phyloP scores from a whole-genome alignment of 2,888 invertebrate genomes.

The Drosophila affinis region DNA sequence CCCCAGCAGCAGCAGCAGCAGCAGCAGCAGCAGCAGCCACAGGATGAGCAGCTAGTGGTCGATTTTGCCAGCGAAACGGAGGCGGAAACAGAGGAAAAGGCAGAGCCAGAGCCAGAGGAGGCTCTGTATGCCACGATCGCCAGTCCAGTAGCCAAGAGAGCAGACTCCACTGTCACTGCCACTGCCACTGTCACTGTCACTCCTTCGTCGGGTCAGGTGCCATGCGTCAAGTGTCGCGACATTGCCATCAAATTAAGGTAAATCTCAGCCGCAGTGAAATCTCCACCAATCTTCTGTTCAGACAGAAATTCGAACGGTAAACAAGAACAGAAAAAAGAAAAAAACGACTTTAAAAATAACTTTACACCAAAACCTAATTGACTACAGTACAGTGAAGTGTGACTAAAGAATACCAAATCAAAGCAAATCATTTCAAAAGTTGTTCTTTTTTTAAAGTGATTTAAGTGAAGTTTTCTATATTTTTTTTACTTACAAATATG shows the following conservation, averaged over 20 bases:
- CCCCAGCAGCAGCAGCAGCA: constrained; percentile 1
- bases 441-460: neutral
- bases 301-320: neutral
- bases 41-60: constrained; percentile 62
- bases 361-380: constrained; percentile 10
- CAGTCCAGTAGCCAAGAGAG: neutral
- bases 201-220: constrained; percentile 64
- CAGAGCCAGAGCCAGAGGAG: constrained; percentile 26
- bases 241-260: constrained; percentile 81
- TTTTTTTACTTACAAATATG: neutral
- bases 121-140: constrained; percentile 63
- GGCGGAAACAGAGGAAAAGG: constrained; percentile 24
- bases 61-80: constrained; percentile 70
- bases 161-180: neutral
- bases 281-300: neutral
- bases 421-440: neutral
- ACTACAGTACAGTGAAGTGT: constrained; percentile 17
- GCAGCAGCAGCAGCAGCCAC: constrained; percentile 8
- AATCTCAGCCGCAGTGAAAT: constrained; percentile 26
- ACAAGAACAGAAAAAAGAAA: constrained; percentile 12
- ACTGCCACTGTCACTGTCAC: neutral
- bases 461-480: neutral
- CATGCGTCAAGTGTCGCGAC: constrained; percentile 82
- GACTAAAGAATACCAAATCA: neutral
- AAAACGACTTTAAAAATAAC: constrained; percentile 16